Evolutionary conservation across 2,888 invertebrate genomes (phyloP).

Genomic region (Lithophane socia): DNA sequence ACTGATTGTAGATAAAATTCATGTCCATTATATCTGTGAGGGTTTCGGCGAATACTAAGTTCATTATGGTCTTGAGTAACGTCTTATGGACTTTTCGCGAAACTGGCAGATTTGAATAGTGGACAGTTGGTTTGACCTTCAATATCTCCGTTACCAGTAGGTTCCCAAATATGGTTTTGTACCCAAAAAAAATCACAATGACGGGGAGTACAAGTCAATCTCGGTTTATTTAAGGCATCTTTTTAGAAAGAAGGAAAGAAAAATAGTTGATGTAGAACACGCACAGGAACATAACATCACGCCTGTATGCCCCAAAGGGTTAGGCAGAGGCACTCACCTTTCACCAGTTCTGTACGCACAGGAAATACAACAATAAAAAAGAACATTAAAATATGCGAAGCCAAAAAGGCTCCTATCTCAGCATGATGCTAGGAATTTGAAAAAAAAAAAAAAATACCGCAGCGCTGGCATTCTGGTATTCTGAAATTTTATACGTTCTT

Average conservation of each 20-base stretch:
- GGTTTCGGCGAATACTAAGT: not conserved
- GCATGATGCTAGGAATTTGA: too few relatives aligned
- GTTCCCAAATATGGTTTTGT: not conserved
- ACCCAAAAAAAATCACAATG: not conserved
- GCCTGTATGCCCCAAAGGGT: too few relatives aligned
- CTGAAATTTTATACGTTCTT: not conserved
- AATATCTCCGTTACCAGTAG: not conserved
- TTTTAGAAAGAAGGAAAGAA: not conserved
- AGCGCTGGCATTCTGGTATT: too few relatives aligned
- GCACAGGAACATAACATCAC: too few relatives aligned
- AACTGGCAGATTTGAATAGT: not conserved
- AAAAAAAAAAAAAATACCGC: too few relatives aligned
- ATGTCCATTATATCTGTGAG: constrained; percentile 21
- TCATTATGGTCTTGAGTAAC: not conserved
- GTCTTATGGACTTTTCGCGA: constrained; percentile 11
- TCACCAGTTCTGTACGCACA: too few relatives aligned
- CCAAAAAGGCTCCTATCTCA: too few relatives aligned
- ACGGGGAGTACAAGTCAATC: not conserved
- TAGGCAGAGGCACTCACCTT: too few relatives aligned
- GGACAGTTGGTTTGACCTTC: not conserved
- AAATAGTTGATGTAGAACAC: too few relatives aligned
- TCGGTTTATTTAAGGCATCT: not conserved
- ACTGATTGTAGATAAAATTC: constrained; percentile 43
- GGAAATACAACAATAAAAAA: too few relatives aligned
- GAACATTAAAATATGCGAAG: too few relatives aligned